Percentiles rank a stretch among this genome's conserved stretches.
Conservation (phyloP, 2,797 vertebrate species). For the Xerus rutilus region DNA sequence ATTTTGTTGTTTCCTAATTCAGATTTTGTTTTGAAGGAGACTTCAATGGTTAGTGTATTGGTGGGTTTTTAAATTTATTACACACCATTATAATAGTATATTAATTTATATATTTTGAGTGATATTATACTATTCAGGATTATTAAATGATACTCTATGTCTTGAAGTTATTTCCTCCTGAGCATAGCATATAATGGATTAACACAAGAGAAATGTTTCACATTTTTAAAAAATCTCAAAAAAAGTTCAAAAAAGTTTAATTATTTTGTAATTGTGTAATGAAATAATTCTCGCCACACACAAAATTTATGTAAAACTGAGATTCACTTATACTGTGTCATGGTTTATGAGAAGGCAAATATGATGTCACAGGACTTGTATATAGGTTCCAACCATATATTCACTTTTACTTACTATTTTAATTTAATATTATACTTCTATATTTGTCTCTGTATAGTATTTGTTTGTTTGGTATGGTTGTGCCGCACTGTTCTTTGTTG, state of each 20-base stretch:
- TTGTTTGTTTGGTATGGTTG: background rate
- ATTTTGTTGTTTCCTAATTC: conserved; percentile 34
- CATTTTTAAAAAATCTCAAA: background rate
- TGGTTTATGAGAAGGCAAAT: background rate
- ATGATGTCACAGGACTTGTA: background rate
- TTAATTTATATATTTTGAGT: background rate
- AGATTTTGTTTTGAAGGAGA: background rate
- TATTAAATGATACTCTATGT: background rate
- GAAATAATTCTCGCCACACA: background rate
- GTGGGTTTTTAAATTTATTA: background rate
- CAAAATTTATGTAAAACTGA: background rate
- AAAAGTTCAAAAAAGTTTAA: too few relatives aligned
- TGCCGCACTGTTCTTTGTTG: background rate
- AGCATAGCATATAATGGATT: background rate
- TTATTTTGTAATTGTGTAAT: background rate
- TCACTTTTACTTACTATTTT: background rate
- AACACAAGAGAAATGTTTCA: background rate
- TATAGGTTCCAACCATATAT: background rate
- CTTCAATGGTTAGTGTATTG: background rate
- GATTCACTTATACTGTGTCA: background rate
- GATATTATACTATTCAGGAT: background rate
- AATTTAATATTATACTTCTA: background rate
- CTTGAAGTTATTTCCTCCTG: background rate
- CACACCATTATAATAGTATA: background rate
- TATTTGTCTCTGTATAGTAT: background rate